Base-by-base conservation (phyloP, 2,797 vertebrate genomes). In the Acomys russatus region DNA sequence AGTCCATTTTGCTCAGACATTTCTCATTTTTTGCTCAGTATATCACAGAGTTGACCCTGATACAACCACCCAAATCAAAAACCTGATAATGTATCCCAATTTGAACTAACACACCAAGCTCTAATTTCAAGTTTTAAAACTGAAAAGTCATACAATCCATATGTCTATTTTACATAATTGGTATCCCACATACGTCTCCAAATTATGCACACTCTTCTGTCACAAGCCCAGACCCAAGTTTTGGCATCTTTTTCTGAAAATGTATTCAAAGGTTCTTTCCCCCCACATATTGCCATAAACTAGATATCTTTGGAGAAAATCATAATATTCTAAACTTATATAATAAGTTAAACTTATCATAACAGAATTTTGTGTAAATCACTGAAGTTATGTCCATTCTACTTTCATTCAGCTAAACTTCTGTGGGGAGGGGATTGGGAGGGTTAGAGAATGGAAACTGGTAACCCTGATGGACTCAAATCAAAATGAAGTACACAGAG, bases 121-220 rank as follows among this genome's bases (percentile, higher is more conserved):
- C 44, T 90, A 10, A 49, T 78, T 93, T 96, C 88, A 87, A 89
- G 28, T 68, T 59, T 88, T 90, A 54, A 95, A 61, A 44, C 56
- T 84, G 38, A 68, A 51, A 96, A 87, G 64, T 90, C 64, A 95
- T 20, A 25, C 56, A 88, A 92, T 56, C 71, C 44, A 35, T 49
- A 79, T 17, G 38, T 63, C 18, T 77, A 0, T 49, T 86, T 94
- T 78, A 61, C 80, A 87, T 83, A 87, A 96, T 12, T 63, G 56
- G 28, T 51, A 90, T 92, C 63, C 33, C 89, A 95, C 30, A 73
- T 63, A 56, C 38, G 93, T 86, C 23, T 83, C 49, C 59, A 64
- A 33, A 54, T 92, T 76, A 88, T 66, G 18, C 30, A 79, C 14
- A 68, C 15, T 33, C 82, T 84, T 92, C 68, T 35, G 70, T 49